Percentiles rank a stretch among this genome's conserved stretches.
phyloP scores from a whole-genome alignment of 2,113 vertebrate genomes.

The Zapus hudsonius region DNA sequence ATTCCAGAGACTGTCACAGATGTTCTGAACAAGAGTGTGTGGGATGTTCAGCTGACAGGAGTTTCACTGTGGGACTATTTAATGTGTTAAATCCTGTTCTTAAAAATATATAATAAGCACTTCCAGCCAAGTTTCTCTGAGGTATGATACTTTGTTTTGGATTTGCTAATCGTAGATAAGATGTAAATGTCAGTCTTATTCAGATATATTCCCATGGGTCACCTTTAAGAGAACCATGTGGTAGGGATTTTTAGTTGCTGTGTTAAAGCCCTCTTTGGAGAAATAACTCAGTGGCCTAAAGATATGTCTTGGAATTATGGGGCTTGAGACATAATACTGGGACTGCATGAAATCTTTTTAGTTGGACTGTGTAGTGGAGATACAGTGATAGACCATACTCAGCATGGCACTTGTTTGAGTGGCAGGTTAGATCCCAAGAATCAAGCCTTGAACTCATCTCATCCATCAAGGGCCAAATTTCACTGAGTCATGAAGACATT shows the following conservation, averaged over 20 bases:
- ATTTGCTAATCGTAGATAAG: constrained; percentile 18
- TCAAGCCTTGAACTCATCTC: neutral
- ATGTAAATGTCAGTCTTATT: neutral
- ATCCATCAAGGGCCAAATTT: neutral
- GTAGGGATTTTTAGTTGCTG: neutral
- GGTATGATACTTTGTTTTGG: constrained; percentile 41
- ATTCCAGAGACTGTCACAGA: constrained; percentile 34
- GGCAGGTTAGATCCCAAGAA: neutral
- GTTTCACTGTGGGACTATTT: neutral
- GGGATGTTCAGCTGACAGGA: constrained; percentile 30
- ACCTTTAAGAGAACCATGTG: constrained; percentile 31
- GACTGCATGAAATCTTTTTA: neutral
- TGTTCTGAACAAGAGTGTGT: constrained; percentile 51
- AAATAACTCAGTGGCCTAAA: neutral
- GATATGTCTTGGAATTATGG: neutral
- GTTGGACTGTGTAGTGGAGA: neutral
- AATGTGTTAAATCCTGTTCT: constrained; percentile 38
- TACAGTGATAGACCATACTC: neutral
- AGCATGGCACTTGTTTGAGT: neutral
- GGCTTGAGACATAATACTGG: neutral
- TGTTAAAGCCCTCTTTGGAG: constrained; percentile 42
- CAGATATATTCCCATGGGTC: neutral
- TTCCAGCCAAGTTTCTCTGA: constrained; percentile 1
- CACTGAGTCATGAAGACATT: neutral
- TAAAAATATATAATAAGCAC: neutral